phyloP scores from a whole-genome alignment of 2,888 invertebrate genomes.

The Limnephilus marmoratus region DNA sequence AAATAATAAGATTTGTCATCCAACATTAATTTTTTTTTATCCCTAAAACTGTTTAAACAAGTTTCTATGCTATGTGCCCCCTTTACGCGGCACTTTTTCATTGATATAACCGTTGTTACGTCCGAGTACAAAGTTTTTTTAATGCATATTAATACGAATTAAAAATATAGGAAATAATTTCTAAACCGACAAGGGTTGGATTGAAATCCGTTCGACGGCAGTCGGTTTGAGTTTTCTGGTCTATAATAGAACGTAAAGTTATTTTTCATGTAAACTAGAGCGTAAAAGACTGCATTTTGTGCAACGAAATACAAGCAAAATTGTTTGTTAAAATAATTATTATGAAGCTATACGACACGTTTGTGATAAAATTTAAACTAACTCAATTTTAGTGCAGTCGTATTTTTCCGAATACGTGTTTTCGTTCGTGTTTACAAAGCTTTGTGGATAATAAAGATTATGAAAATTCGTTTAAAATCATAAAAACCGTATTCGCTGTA shows the following conservation, averaged over 20 bases:
- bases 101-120: too few species aligned
- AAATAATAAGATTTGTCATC: too few species aligned
- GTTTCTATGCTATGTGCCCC: too few species aligned
- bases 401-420: neutral
- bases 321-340: neutral
- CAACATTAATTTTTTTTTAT: too few species aligned
- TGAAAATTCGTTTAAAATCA: neutral
- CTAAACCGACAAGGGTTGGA: too few species aligned
- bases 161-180: too few species aligned
- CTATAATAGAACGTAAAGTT: neutral
- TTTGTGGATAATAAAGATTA: neutral
- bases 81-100: too few species aligned
- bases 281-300: constrained; percentile 18
- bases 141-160: too few species aligned
- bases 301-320: constrained; percentile 3
- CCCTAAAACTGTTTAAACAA: too few species aligned
- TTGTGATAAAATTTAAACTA: neutral
- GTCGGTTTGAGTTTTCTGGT: neutral
- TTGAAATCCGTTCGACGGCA: neutral
- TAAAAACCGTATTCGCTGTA: neutral
- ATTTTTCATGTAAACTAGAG: constrained; percentile 40
- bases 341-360: neutral
- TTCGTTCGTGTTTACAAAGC: neutral
- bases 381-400: neutral
- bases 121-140: too few species aligned